A percentile compares a stretch with the other conserved stretches of the same genome.
phyloP scores from a whole-genome alignment of 2,113 vertebrate genomes.

The Heloderma charlesbogerti region DNA sequence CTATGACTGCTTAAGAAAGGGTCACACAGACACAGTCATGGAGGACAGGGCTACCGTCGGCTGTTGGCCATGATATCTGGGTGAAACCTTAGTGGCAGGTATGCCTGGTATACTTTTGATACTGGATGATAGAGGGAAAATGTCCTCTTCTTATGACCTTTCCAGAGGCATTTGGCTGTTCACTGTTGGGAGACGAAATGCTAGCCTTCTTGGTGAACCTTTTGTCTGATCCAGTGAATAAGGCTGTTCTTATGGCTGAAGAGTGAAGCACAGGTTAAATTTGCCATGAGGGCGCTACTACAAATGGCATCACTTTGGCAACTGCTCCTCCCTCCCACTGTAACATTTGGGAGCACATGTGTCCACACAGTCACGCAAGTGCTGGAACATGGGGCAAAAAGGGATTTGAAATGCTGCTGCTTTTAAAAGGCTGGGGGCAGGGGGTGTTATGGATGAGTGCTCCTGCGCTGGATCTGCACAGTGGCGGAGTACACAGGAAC shows the following conservation, averaged over 20 bases:
- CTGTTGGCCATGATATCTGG: neutral
- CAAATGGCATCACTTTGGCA: neutral
- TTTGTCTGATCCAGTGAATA: neutral
- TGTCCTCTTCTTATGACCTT: neutral
- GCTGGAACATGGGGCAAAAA: neutral
- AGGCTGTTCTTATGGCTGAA: neutral
- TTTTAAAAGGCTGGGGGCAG: no score
- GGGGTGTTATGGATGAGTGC: no score
- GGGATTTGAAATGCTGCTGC: neutral
- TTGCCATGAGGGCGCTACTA: neutral
- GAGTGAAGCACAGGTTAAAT: neutral
- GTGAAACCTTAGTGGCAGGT: neutral
- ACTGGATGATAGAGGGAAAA: no score
- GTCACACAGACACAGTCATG: neutral
- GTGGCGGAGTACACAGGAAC: neutral
- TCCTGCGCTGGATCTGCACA: neutral
- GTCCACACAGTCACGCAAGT: neutral
- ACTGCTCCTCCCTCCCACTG: neutral
- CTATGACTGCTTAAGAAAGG: conserved; percentile 30
- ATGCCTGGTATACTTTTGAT: no score
- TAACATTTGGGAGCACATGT: neutral
- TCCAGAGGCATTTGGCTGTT: neutral
- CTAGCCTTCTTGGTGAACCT: neutral
- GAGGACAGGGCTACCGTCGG: neutral
- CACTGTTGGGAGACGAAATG: neutral